Conservation (phyloP, 2,888 invertebrate species). For the Stenodema calcarata region DNA sequence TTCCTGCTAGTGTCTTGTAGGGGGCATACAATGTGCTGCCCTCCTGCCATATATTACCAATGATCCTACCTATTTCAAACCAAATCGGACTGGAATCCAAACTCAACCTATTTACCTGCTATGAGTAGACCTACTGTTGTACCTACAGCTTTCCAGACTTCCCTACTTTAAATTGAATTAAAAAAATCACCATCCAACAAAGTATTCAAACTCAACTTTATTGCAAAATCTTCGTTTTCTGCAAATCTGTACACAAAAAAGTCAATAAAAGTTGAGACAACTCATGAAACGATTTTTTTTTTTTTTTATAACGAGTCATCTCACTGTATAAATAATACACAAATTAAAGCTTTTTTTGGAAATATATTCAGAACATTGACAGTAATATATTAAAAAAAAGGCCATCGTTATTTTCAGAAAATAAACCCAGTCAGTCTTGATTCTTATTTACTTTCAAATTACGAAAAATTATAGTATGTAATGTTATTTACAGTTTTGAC, state of each 20-base stretch:
- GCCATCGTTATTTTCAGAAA: constrained; percentile 38
- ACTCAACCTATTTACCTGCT: no score
- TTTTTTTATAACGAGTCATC: neutral
- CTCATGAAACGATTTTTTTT: neutral
- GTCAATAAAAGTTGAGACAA: neutral
- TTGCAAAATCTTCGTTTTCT: constrained; percentile 29
- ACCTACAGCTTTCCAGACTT: no score
- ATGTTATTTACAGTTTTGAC: neutral
- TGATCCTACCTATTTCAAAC: no score
- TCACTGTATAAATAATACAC: constrained; percentile 17
- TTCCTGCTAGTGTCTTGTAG: no score
- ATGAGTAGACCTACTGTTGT: no score
- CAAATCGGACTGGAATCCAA: no score
- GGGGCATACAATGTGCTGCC: no score
- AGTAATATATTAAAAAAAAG: constrained; percentile 30
- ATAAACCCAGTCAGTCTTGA: constrained; percentile 40
- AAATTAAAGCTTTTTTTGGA: constrained; percentile 38
- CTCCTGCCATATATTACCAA: no score
- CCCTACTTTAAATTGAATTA: no score
- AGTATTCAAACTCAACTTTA: constrained; percentile 24
- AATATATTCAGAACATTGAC: constrained; percentile 36
- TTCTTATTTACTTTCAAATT: constrained; percentile 27
- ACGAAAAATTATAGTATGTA: neutral
- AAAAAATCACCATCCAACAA: neutral
- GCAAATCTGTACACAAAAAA: constrained; percentile 16